A percentile compares a stretch with the other conserved stretches of the same genome.
These are phyloP conservation scores for Flexamia atlantica DNA, from an alignment of 2,888 invertebrate species.

Conservation along the genomic window DNA sequence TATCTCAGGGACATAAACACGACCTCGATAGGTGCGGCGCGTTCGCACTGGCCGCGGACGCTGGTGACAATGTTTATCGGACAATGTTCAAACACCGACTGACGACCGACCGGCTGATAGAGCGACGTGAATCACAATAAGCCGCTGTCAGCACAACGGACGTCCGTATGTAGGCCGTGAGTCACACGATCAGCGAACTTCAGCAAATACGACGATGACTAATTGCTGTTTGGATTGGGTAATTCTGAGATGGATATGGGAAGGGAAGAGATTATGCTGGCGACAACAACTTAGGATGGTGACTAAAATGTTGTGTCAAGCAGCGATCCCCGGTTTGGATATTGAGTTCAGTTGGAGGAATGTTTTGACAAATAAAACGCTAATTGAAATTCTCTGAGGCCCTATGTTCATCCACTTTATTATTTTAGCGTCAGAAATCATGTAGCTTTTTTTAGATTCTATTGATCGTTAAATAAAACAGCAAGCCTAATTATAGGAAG, in stretches of 20 bases:
- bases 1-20: not conserved
- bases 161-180: not conserved
- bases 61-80: not conserved
- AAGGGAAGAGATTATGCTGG: too few relatives aligned
- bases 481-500: too few relatives aligned
- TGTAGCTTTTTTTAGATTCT: too few relatives aligned
- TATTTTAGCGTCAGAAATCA: too few relatives aligned
- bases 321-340: too few relatives aligned
- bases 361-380: too few relatives aligned
- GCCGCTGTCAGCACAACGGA: conserved; percentile 20
- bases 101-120: not conserved
- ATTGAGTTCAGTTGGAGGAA: too few relatives aligned
- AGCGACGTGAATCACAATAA: conserved; percentile 12
- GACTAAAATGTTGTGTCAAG: too few relatives aligned
- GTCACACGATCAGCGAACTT: not conserved
- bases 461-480: too few relatives aligned
- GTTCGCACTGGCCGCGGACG: not conserved
- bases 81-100: not conserved
- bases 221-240: not conserved
- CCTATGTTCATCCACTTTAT: too few relatives aligned
- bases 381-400: too few relatives aligned
- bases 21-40: not conserved
- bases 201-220: not conserved
- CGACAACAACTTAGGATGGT: too few relatives aligned
- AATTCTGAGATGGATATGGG: not conserved